Evolutionary conservation across 2,797 vertebrate species (phyloP).

Genomic region (Chrysolophus pictus): DNA sequence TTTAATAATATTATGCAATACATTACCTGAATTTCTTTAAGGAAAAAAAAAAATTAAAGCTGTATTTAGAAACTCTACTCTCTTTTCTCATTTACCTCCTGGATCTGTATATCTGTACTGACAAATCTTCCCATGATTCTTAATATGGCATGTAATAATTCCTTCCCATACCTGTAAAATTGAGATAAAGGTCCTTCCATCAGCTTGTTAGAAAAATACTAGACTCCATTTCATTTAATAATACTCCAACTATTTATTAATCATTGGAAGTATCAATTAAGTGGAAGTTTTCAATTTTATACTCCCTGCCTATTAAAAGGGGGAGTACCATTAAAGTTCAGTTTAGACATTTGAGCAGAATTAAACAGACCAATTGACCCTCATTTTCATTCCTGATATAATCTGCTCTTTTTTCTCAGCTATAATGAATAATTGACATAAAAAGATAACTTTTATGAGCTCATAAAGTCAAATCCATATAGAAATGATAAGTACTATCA

Average conservation of each 20-base stretch:
- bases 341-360: background rate
- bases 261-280: background rate
- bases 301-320: background rate
- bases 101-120: slow-evolving; percentile 74
- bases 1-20: background rate
- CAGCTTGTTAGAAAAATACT: background rate
- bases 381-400: background rate
- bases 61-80: background rate
- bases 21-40: background rate
- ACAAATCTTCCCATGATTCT: slow-evolving; percentile 62
- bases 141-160: slow-evolving; percentile 28
- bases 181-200: background rate
- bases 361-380: background rate
- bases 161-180: slow-evolving; percentile 65
- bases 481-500: background rate
- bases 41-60: background rate
- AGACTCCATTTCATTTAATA: background rate
- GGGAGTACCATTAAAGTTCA: background rate
- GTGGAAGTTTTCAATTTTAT: background rate
- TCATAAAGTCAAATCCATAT: background rate
- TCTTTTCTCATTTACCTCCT: slow-evolving; percentile 71
- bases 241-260: background rate
- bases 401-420: background rate
- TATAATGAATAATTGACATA: background rate
- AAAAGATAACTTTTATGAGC: background rate